Base-by-base conservation (phyloP, 2,888 invertebrate genomes). In the Cremastinae sp. region DNA sequence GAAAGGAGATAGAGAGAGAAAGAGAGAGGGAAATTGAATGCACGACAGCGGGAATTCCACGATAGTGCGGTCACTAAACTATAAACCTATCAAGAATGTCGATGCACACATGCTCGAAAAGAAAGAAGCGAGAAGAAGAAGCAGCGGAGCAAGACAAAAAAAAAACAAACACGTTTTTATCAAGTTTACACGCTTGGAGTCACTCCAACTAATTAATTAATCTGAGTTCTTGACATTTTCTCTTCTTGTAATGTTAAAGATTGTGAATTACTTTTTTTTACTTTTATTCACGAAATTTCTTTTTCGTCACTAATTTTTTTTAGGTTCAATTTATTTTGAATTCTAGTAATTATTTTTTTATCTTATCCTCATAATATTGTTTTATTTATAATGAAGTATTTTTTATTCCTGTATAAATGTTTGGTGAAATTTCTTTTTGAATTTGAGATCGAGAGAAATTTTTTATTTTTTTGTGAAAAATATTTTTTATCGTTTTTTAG, bases 401-500 rank as follows among this genome's bases (percentile, higher is more conserved):
- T n/a, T n/a, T n/a, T n/a, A n/a, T n/a, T n/a, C n/a, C n/a, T 14
- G 22, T 35, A 3, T 8, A 14, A 55, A 35, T 35, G 12, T 55
- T 1, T 0, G 12, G 28, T 1, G 2, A 55, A 55, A 55, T 8
- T 14, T 14, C 3, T 9, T 14, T 35, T 5, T 9, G 28, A 37
- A 55, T 37, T 35, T 14, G 0, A 16, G 37, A 8, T 3, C 16
- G 8, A 14, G 3, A n/a, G 9, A 55, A 55, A 14, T 28, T 28
- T 3, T 39, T 28, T 56, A 35, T 37, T 39, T 39, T 22, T 14
- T 20, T 10, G 18, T 39, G 39, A 49, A 10, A 37, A 62, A n/a
- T 49, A 16, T 9, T 16, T 47, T 43, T 8, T 18, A 0, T 39
- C 12, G 35, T 43, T 47, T 8, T 14, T 45, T 94, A 94, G 94